Evolutionary conservation across 92 coral and sea anemone genomes (phyloP).

Genomic region (Zoanthus solanderi): DNA sequence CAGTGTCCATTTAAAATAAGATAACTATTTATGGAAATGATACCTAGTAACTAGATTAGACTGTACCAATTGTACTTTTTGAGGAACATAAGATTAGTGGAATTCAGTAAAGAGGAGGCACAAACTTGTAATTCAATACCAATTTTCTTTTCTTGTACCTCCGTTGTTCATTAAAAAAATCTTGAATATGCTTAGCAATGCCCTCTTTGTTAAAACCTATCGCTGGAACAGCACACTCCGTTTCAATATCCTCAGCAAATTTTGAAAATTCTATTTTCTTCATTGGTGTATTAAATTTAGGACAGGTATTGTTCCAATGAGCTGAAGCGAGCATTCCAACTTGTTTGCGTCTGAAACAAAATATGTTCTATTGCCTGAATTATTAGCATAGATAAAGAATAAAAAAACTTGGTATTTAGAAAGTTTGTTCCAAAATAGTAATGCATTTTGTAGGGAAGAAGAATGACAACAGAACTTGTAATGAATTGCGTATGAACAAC

Average conservation of each 20-base stretch:
- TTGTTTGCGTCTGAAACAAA: slow-evolving; percentile 41
- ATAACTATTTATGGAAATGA: no score
- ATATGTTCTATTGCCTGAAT: no score
- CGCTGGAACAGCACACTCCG: slow-evolving; percentile 54
- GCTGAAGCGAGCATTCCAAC: slow-evolving; percentile 49
- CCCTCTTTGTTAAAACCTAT: slow-evolving; percentile 56
- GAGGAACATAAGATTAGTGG: no score
- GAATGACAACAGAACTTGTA: no score
- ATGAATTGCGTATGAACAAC: no score
- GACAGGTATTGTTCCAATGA: slow-evolving; percentile 45
- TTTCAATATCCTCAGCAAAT: slow-evolving; percentile 52
- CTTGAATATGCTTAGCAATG: slow-evolving; percentile 54
- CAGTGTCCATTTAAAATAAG: no score
- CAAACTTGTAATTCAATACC: slow-evolving; percentile 26
- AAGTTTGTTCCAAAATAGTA: no score
- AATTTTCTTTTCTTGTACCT: slow-evolving; percentile 48
- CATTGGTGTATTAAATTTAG: slow-evolving; percentile 59
- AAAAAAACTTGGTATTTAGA: no score
- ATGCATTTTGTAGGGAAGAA: no score
- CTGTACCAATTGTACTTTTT: no score
- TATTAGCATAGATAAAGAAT: no score
- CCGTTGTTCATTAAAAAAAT: slow-evolving; percentile 56
- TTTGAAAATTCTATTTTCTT: slow-evolving; percentile 24
- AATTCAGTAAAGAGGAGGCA: background rate
- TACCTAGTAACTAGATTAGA: no score